Percentiles rank a stretch among this genome's conserved stretches.
These are phyloP conservation scores for Chrysogorgia sp. DNA, from an alignment of 92 coral and sea anemone species.

Conservation along the genomic window DNA sequence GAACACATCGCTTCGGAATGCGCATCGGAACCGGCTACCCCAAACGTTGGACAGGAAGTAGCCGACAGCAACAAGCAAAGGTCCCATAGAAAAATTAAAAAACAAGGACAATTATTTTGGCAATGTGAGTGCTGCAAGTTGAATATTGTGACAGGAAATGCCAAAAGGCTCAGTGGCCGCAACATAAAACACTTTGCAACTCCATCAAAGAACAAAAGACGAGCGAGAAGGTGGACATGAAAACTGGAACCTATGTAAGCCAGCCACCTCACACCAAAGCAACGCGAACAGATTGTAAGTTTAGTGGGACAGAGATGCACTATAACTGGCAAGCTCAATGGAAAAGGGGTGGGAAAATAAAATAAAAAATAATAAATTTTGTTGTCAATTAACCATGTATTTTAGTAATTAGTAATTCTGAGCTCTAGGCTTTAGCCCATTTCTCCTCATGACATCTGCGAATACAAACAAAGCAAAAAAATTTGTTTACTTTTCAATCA, in stretches of 20 bases:
- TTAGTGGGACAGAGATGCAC: no score
- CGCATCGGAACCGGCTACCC: constrained; percentile 55
- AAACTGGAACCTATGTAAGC: no score
- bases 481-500: no score
- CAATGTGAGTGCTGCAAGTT: constrained; percentile 47
- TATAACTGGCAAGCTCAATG: neutral
- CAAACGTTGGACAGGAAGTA: constrained; percentile 54
- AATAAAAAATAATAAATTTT: no score
- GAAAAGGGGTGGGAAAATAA: neutral
- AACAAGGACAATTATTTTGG: constrained; percentile 27
- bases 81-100: constrained; percentile 47
- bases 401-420: no score
- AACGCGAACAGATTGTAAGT: neutral
- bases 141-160: no score
- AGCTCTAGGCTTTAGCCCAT: no score
- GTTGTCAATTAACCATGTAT: no score
- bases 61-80: constrained; percentile 6
- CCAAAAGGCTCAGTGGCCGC: no score
- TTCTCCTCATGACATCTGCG: no score
- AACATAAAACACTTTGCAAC: constrained; percentile 50
- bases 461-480: no score
- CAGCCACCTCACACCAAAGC: constrained; percentile 19
- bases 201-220: no score
- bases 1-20: constrained; percentile 64
- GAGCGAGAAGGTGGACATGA: neutral